These are phyloP conservation scores for Colistium nudipinnis DNA, from an alignment of 2,113 vertebrate species.

Conservation along the genomic window DNA sequence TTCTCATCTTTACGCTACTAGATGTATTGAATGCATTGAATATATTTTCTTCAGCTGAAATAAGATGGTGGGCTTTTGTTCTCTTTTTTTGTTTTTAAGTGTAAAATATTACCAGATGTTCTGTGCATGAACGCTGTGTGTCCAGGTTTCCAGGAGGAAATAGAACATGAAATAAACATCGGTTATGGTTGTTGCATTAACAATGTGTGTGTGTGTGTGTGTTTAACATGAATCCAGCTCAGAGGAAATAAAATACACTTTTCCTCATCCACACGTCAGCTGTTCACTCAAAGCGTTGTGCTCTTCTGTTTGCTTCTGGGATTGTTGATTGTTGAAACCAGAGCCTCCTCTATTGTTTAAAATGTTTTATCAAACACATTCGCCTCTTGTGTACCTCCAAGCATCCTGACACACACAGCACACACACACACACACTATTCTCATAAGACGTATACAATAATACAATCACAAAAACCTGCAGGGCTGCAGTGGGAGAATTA, in stretches of 20 bases:
- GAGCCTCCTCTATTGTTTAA: not conserved
- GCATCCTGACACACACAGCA: not conserved
- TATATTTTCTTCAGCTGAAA: too few relatives aligned
- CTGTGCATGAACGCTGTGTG: not conserved
- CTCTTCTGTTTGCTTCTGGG: slow-evolving; percentile 1
- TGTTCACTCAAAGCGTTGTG: not conserved
- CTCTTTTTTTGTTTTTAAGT: too few relatives aligned
- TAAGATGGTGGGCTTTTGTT: too few relatives aligned
- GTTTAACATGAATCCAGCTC: slow-evolving; percentile 24
- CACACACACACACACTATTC: too few relatives aligned
- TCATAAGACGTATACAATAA: not conserved
- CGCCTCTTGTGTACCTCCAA: not conserved
- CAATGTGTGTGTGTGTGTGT: slow-evolving; percentile 32
- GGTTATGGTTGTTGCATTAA: too few relatives aligned
- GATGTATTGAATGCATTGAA: too few relatives aligned
- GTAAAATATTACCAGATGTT: not conserved
- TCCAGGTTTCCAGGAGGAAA: not conserved
- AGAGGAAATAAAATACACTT: slow-evolving; percentile 1
- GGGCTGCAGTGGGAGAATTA: not conserved
- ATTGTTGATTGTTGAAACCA: not conserved
- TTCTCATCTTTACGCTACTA: too few relatives aligned
- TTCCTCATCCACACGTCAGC: not conserved
- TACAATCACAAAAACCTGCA: not conserved
- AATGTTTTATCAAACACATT: not conserved
- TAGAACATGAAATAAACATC: too few relatives aligned